A percentile compares a stretch with the other conserved stretches of the same genome.
Conservation (phyloP, 2,888 invertebrate genomes). For the Acrobasis repandana region DNA sequence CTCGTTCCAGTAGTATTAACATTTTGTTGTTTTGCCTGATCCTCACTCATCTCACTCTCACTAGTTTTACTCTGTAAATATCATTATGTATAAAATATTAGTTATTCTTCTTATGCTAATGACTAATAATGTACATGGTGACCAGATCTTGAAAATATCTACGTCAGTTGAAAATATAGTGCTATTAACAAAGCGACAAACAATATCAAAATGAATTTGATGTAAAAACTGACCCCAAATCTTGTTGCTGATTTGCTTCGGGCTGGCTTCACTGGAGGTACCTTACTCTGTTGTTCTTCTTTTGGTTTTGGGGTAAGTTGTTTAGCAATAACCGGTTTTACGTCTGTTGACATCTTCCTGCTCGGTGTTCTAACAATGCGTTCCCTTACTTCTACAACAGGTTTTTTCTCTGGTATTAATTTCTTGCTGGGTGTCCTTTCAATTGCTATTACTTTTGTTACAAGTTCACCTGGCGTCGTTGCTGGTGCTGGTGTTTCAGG, state of each 20-base stretch:
- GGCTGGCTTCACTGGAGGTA: slow-evolving; percentile 75
- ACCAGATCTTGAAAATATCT: slow-evolving; percentile 45
- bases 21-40: slow-evolving; percentile 61
- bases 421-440: slow-evolving; percentile 75
- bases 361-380: slow-evolving; percentile 75
- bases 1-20: slow-evolving; percentile 47
- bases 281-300: slow-evolving; percentile 60
- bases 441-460: slow-evolving; percentile 74
- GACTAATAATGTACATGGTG: slow-evolving; percentile 50
- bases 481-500: slow-evolving; percentile 41
- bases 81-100: slow-evolving; percentile 66
- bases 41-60: slow-evolving; percentile 83
- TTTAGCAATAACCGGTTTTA: slow-evolving; percentile 55
- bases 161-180: slow-evolving; percentile 62
- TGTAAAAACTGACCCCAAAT: slow-evolving; percentile 77
- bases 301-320: slow-evolving; percentile 46
- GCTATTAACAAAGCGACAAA: slow-evolving; percentile 71
- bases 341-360: slow-evolving; percentile 57
- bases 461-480: slow-evolving; percentile 59
- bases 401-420: slow-evolving; percentile 61
- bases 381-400: slow-evolving; percentile 68
- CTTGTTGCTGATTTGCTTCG: slow-evolving; percentile 77
- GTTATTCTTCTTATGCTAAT: slow-evolving; percentile 53
- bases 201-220: slow-evolving; percentile 66
- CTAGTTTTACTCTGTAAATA: slow-evolving; percentile 81